These are phyloP conservation scores for Pavo muticus DNA, from an alignment of 2,113 vertebrate species.

Conservation along the genomic window DNA sequence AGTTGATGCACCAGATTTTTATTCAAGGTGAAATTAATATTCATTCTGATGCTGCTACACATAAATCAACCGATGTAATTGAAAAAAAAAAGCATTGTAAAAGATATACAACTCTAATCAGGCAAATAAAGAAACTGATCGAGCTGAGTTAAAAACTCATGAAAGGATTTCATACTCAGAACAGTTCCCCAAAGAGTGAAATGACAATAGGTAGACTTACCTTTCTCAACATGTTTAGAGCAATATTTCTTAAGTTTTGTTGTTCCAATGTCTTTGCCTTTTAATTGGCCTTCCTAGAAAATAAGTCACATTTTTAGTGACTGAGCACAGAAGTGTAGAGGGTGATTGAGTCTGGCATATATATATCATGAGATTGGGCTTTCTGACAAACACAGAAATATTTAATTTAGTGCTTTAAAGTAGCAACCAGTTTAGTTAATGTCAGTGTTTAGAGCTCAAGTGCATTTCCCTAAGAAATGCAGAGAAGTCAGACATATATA, in stretches of 20 bases:
- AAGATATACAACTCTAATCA: neutral
- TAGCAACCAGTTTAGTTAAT: neutral
- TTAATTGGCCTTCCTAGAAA: neutral
- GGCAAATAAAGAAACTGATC: neutral
- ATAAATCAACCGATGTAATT: neutral
- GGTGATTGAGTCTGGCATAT: neutral
- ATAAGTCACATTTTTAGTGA: neutral
- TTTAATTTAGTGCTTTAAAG: neutral
- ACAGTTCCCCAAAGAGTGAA: neutral
- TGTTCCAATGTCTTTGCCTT: neutral
- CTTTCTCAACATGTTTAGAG: neutral
- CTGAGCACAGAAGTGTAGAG: neutral
- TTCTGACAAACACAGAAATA: neutral
- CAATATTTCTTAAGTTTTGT: neutral
- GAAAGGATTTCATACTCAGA: neutral
- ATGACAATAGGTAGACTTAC: neutral
- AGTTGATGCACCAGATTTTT: neutral
- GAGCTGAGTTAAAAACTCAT: neutral
- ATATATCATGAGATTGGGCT: neutral
- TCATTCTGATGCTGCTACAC: rapidly evolving
- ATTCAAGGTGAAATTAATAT: neutral
- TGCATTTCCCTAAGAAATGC: neutral
- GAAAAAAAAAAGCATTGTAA: neutral
- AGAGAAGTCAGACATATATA: neutral
- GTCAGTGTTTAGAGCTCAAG: neutral